Base-by-base conservation (phyloP, 1,140 invertebrate genomes). In the Ectropis grisescens region DNA sequence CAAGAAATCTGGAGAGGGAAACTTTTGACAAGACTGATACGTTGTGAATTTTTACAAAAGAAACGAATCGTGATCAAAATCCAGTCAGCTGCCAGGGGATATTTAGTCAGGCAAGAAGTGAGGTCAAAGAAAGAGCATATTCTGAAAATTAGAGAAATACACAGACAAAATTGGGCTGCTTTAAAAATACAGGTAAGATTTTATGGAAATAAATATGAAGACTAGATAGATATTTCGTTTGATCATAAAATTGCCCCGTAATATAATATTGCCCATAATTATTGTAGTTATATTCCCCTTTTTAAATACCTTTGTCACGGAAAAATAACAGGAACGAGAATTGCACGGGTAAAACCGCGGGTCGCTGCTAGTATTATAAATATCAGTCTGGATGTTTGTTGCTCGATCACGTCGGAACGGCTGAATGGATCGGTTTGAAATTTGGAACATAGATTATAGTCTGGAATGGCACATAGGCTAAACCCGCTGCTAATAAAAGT, bases 181-280 rank as follows among this genome's bases (percentile, higher is more conserved):
- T 78, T 69, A 0, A 84, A 83, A 43, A 90, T 91, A 41, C 89
- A 90, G 71, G 84, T 85, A 50, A 52, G 46, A 46, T 16, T 14
- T 13, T 27, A 30, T 42, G 16, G 29, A 11, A 23, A 10, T 44
- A 22, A 13, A 7, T 29, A 9, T n/a, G 3, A n/a, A 29, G 7
- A 29, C 13, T 24, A 22, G 19, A 5, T 22, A 22, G 4, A 22
- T 22, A 22, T 9, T 11, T 32, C 19, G 1, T 10, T 11, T 13
- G n/a, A n/a, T n/a, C n/a, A n/a, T n/a, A n/a, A n/a, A n/a, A n/a
- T 22, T 5, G 4, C 9, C 4, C 19, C 9, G 9, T 22, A 22
- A 22, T 22, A 22, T 5, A 22, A 22, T 5, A 22, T 9, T 22
- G 9, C 19, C 19, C 19, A 12, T 23, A 12, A n/a, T 9, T 11